Evolutionary conservation across 2,888 invertebrate genomes (phyloP).

Genomic region (Carcina quercana): DNA sequence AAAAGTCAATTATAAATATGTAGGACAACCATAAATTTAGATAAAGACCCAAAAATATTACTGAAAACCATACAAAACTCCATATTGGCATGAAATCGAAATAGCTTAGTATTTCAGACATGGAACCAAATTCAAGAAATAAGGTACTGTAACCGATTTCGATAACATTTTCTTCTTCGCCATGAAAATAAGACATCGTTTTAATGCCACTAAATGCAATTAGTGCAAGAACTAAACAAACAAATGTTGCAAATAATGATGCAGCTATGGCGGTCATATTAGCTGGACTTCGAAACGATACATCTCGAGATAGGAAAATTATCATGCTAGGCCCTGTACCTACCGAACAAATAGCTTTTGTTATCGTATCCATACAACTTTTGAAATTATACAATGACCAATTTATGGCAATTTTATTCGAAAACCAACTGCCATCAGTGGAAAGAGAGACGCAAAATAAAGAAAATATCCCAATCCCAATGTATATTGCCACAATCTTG

Average conservation of each 20-base stretch:
- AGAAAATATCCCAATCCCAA: slow-evolving; percentile 32
- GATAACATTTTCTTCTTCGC: slow-evolving; percentile 49
- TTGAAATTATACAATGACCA: slow-evolving; percentile 27
- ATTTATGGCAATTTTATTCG: slow-evolving; percentile 28
- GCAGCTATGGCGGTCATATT: slow-evolving; percentile 51
- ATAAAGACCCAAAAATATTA: slow-evolving; percentile 38
- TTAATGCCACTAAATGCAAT: slow-evolving; percentile 49
- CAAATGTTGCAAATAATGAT: slow-evolving; percentile 35
- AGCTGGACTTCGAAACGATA: slow-evolving; percentile 54
- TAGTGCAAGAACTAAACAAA: slow-evolving; percentile 34
- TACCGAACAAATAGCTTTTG: slow-evolving; percentile 36
- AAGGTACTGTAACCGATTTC: slow-evolving; percentile 39
- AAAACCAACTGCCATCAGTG: slow-evolving; percentile 50
- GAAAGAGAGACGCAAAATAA: slow-evolving; percentile 48
- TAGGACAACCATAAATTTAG: slow-evolving; percentile 44
- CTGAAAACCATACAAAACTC: slow-evolving; percentile 50
- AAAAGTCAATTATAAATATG: slow-evolving; percentile 36
- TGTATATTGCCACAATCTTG: slow-evolving; percentile 33
- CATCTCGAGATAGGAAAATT: slow-evolving; percentile 40
- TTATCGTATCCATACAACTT: slow-evolving; percentile 27
- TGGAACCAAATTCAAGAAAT: slow-evolving; percentile 43
- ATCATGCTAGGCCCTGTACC: slow-evolving; percentile 51
- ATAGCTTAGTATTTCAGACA: slow-evolving; percentile 50
- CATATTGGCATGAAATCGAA: slow-evolving; percentile 43
- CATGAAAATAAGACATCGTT: slow-evolving; percentile 57